Evolutionary conservation across 2,113 vertebrate species (phyloP).

Genomic region (Campylorhamphus procurvoides): DNA sequence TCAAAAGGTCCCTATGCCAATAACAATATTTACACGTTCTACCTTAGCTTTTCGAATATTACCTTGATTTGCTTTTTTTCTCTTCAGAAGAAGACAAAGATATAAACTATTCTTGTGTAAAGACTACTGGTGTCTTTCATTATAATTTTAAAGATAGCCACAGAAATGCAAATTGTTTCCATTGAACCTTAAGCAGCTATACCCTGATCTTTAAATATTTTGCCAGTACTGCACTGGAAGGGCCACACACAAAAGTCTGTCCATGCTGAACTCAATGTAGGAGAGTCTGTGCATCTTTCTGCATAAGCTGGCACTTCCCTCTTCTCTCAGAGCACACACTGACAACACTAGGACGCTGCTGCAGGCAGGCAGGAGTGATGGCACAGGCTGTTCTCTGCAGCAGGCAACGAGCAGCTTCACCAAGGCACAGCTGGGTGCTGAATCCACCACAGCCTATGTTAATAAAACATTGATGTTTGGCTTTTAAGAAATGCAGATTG

Average conservation of each 20-base stretch:
- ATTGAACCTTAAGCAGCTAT: background rate
- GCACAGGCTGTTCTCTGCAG: background rate
- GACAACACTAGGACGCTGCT: fast-evolving
- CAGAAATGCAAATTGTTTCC: background rate
- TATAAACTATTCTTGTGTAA: background rate
- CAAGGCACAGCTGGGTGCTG: background rate
- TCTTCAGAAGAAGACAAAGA: background rate
- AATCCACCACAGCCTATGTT: background rate
- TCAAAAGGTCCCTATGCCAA: background rate
- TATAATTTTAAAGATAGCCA: background rate
- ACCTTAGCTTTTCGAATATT: background rate
- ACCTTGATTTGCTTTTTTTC: background rate
- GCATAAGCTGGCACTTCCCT: background rate
- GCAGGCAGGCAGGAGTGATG: background rate
- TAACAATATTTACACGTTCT: background rate
- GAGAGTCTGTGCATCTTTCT: background rate
- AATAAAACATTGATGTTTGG: background rate
- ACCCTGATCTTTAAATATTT: background rate
- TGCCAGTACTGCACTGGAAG: background rate
- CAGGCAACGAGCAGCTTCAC: background rate
- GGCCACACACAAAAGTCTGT: fast-evolving
- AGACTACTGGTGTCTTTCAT: background rate
- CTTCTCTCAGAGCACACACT: fast-evolving
- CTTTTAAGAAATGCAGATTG: background rate
- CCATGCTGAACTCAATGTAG: fast-evolving